Conservation (phyloP, 2,888 invertebrate species). For the Lasioglossum calceatum region DNA sequence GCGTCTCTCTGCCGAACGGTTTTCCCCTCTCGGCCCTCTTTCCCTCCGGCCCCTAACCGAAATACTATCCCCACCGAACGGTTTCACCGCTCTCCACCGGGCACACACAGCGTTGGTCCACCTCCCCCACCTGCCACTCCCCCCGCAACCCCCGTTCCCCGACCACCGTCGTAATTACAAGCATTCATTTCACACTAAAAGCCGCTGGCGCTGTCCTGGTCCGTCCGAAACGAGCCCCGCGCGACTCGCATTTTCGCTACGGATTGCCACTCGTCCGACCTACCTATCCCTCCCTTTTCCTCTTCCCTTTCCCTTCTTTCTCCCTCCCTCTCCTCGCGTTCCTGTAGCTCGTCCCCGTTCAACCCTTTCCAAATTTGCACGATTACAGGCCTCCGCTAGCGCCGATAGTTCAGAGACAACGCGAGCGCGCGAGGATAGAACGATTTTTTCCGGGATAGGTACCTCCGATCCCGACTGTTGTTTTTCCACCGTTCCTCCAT, state of each 20-base stretch:
- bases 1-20: conserved; percentile 73
- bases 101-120: conserved; percentile 30
- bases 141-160: conserved; percentile 46
- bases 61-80: conserved; percentile 62
- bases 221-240: conserved; percentile 76
- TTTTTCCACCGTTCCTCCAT: not conserved
- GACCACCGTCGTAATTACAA: conserved; percentile 82
- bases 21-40: conserved; percentile 7
- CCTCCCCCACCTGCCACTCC: conserved; percentile 8
- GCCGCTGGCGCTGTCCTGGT: conserved; percentile 75
- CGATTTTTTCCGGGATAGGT: conserved; percentile 23
- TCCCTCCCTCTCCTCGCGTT: not conserved
- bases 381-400: conserved; percentile 63
- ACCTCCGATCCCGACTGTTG: conserved; percentile 19
- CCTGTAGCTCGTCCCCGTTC: conserved; percentile 7
- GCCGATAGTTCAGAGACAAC: conserved; percentile 52
- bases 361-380: conserved; percentile 69
- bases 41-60: conserved; percentile 58
- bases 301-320: not conserved
- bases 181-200: conserved; percentile 84
- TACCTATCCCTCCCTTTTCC: conserved; percentile 11
- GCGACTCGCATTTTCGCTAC: conserved; percentile 73
- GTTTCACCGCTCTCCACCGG: conserved; percentile 51
- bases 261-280: conserved; percentile 68
- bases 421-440: not conserved